Percentiles rank a stretch among this genome's conserved stretches.
Conservation (phyloP, 2,113 vertebrate species). For the Eonycteris spelaea region DNA sequence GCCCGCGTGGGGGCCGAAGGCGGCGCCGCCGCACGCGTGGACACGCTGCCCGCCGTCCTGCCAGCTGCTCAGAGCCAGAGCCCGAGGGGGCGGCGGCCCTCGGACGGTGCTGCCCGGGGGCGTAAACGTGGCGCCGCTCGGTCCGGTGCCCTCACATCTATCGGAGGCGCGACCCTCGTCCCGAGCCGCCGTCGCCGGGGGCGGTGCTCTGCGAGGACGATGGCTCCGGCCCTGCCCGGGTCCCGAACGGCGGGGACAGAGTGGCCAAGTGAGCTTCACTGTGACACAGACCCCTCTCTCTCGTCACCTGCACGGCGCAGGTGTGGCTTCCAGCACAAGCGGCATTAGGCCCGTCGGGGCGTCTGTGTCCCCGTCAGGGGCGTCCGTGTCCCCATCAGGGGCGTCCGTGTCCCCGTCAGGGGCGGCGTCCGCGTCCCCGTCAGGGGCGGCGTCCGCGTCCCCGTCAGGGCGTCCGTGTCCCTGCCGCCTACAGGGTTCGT, state of each 20-base stretch:
- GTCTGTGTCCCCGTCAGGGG: no score
- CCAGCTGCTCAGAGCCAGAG: neutral
- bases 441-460: no score
- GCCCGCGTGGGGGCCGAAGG: no score
- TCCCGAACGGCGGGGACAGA: no score
- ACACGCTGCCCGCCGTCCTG: no score
- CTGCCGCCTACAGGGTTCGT: neutral
- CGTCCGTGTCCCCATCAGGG: no score
- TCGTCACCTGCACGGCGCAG: accelerated
- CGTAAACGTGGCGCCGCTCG: neutral
- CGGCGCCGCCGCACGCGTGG: no score
- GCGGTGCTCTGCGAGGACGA: neutral
- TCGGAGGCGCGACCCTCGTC: neutral
- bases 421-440: neutral
- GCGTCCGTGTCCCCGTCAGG: neutral
- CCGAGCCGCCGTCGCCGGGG: neutral
- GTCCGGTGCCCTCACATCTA: neutral
- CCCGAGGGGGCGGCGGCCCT: neutral
- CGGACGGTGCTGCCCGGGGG: neutral
- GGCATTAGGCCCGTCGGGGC: no score
- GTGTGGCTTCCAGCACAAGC: neutral
- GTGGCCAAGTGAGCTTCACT: accelerated
- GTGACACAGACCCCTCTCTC: neutral
- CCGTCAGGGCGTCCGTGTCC: no score
- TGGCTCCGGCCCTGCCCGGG: neutral